These are phyloP conservation scores for Oceanodroma tethys DNA, from an alignment of 2,113 vertebrate species.

Conservation along the genomic window DNA sequence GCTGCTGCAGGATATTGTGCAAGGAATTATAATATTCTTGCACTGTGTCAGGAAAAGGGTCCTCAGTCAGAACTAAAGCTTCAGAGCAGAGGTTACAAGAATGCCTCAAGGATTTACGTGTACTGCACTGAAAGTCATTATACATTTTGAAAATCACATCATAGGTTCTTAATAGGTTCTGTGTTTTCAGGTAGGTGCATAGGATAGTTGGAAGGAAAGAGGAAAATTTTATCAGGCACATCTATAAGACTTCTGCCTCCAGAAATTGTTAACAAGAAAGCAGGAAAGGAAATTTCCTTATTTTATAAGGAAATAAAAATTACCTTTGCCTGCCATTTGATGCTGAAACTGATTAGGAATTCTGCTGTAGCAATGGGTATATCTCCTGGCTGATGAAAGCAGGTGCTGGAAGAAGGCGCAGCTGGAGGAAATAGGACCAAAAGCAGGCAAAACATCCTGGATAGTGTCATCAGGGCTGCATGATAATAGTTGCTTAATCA, in stretches of 20 bases:
- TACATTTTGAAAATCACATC: not conserved
- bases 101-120: not conserved
- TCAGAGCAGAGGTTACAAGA: not conserved
- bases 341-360: not conserved
- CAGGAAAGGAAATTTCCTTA: no score
- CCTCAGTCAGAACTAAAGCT: not conserved
- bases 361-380: not conserved
- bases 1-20: constrained; percentile 41
- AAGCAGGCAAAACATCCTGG: not conserved
- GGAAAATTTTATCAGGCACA: not conserved
- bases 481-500: not conserved
- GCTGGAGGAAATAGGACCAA: not conserved
- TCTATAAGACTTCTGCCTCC: not conserved
- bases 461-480: not conserved
- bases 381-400: not conserved
- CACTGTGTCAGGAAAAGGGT: not conserved
- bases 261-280: not conserved
- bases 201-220: not conserved
- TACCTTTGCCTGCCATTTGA: not conserved
- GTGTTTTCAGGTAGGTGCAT: not conserved
- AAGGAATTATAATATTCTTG: not conserved
- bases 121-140: not conserved
- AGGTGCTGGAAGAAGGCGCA: not conserved
- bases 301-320: not conserved
- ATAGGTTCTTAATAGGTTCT: not conserved